Conservation (phyloP, 2,888 invertebrate species). For the Barypeithes pellucidus region DNA sequence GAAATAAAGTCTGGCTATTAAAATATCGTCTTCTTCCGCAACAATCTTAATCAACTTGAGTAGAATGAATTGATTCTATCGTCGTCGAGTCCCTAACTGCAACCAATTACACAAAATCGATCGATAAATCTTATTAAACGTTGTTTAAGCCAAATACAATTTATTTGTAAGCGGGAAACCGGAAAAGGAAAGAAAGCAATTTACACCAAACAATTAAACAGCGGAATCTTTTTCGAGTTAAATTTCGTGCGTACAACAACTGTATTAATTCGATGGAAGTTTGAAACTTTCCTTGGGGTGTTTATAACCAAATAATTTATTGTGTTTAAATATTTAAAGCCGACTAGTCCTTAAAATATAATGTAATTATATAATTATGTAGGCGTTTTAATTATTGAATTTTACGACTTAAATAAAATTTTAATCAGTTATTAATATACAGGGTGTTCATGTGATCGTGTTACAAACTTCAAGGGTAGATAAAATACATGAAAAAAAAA, state of each 20-base stretch:
- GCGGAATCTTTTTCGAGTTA: conserved; percentile 3
- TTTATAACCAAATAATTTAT: background rate
- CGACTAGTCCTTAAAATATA: background rate
- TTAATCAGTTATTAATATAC: too few species aligned
- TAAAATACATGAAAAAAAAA: too few species aligned
- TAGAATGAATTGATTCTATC: background rate
- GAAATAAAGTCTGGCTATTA: too few species aligned
- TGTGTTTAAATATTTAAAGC: background rate
- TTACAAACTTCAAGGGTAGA: too few species aligned
- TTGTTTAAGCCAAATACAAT: conserved; percentile 19
- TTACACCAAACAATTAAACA: conserved; percentile 13
- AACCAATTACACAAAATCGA: conserved; percentile 9
- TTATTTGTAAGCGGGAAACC: conserved; percentile 23
- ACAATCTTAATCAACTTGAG: background rate
- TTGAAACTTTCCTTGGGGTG: background rate
- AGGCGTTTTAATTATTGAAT: too few species aligned
- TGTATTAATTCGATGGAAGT: conserved; percentile 3
- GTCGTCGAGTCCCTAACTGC: background rate
- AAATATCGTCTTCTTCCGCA: too few species aligned
- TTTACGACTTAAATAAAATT: too few species aligned
- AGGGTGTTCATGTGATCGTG: too few species aligned
- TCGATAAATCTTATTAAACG: conserved; percentile 22
- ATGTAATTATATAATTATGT: too few species aligned
- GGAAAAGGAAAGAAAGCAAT: conserved; percentile 17
- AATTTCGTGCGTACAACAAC: background rate